Evolutionary conservation across 1,140 invertebrate genomes (phyloP), one percentile per base, ranked within the genome.

Genomic region (Phocides pigmalion): DNA sequence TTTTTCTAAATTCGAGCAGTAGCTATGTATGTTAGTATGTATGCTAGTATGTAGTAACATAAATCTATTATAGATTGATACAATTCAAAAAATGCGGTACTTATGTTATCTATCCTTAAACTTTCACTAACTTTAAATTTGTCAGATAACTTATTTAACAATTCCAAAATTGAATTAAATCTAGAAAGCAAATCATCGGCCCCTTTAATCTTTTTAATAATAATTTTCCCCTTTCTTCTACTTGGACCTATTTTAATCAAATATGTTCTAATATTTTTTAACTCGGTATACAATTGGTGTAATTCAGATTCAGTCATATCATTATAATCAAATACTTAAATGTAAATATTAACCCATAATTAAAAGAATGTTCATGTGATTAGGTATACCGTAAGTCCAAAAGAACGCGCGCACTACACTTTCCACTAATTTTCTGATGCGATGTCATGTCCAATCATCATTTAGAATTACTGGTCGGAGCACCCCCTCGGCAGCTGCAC

Each of bases 261-360:
- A 66, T 66, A 66, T 32, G 49, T 62, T 42, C 56, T 66, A 53
- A 66, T 53, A 20, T 66, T 25, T 44, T 42, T 28, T 53, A 66
- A 61, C n/a, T 66, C 49, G 12, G 42, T 16, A 46, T 39, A 66
- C 17, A 66, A 22, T 32, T 56, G 37, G 9, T 42, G n/a, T 56
- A 56, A 56, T 20, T 56, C 53, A 12, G 39, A 41, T 41, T 41
- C 39, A 41, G 39, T 6, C 39, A 41, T 41, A 16, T 15, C 39
- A 41, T 16, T 41, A 15, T 16, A 41, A 41, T 15, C 15, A 0
- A 41, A 41, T 41, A 41, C 14, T 2, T 41, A 41, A 41, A 15
- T 5, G 12, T 41, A 15, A 41, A 11, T 4, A 41, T 41, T 41
- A 41, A 16, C 12, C 15, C 39, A 41, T 41, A 15, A 41, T 5